phyloP scores from a whole-genome alignment of 2,797 vertebrate genomes.

The Microtus agrestis region DNA sequence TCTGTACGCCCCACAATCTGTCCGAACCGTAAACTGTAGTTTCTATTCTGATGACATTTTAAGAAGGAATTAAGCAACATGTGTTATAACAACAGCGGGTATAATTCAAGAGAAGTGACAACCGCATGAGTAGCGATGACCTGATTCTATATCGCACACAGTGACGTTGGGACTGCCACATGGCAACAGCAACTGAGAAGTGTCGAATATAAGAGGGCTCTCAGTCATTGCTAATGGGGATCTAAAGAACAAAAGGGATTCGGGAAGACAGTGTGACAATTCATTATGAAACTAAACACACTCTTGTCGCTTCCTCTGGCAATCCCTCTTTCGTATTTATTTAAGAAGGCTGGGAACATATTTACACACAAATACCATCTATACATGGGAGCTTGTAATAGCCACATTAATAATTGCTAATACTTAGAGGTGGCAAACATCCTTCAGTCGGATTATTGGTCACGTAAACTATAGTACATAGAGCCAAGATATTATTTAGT shows the following conservation, averaged over 20 bases:
- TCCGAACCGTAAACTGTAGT: slow-evolving; percentile 40
- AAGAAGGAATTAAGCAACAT: slow-evolving; percentile 65
- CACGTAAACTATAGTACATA: background rate
- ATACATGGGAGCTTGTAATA: background rate
- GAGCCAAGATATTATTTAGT: background rate
- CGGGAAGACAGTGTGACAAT: background rate
- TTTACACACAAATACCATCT: background rate
- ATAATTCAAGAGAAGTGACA: slow-evolving; percentile 36
- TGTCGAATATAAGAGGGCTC: background rate
- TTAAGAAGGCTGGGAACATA: background rate
- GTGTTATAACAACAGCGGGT: background rate
- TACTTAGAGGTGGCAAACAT: slow-evolving; percentile 3
- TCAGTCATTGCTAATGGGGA: background rate
- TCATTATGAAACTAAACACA: slow-evolving; percentile 27
- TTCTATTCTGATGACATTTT: slow-evolving; percentile 46
- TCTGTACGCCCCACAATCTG: slow-evolving; percentile 14
- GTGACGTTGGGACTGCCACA: background rate
- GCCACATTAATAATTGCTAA: background rate
- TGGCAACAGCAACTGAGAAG: slow-evolving; percentile 4
- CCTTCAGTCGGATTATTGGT: background rate
- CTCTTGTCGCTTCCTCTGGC: background rate
- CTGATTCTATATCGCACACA: slow-evolving; percentile 36
- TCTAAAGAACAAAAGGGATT: background rate
- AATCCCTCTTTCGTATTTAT: background rate
- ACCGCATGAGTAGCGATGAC: slow-evolving; percentile 19